Evolutionary conservation across 1,140 invertebrate species (phyloP).

Genomic region (Stegodyphus dumicola): DNA sequence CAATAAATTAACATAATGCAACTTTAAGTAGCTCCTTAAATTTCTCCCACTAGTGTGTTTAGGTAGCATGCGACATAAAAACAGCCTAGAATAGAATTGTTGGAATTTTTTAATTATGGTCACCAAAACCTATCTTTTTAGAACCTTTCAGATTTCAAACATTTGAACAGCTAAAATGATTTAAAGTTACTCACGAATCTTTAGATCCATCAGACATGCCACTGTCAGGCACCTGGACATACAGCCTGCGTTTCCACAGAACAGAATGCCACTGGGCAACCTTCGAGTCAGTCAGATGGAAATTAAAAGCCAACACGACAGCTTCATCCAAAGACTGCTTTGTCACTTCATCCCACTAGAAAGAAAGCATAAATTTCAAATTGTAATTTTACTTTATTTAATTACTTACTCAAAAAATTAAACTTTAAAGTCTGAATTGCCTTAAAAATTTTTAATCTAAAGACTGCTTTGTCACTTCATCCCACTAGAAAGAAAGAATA

Average conservation of each 20-base stretch:
- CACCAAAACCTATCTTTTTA: too few species aligned
- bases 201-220: slow-evolving; percentile 89
- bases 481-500: slow-evolving; percentile 60
- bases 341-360: slow-evolving; percentile 63
- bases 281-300: slow-evolving; percentile 81
- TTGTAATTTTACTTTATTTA: too few species aligned
- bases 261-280: slow-evolving; percentile 84
- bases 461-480: slow-evolving; percentile 66
- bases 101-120: too few species aligned
- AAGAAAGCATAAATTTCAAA: neutral
- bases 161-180: neutral
- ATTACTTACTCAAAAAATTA: too few species aligned
- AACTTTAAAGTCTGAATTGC: too few species aligned
- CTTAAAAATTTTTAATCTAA: neutral
- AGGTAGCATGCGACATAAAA: too few species aligned
- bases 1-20: too few species aligned
- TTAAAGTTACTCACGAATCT: slow-evolving; percentile 74
- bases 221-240: slow-evolving; percentile 86
- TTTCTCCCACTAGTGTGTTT: too few species aligned
- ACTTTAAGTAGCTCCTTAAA: too few species aligned
- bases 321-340: slow-evolving; percentile 66
- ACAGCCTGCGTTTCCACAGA: slow-evolving; percentile 81
- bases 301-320: slow-evolving; percentile 80
- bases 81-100: too few species aligned
- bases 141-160: too few species aligned